A percentile compares a stretch with the other conserved stretches of the same genome.
phyloP scores from a whole-genome alignment of 1,140 invertebrate genomes.

The Hyphantria cunea region DNA sequence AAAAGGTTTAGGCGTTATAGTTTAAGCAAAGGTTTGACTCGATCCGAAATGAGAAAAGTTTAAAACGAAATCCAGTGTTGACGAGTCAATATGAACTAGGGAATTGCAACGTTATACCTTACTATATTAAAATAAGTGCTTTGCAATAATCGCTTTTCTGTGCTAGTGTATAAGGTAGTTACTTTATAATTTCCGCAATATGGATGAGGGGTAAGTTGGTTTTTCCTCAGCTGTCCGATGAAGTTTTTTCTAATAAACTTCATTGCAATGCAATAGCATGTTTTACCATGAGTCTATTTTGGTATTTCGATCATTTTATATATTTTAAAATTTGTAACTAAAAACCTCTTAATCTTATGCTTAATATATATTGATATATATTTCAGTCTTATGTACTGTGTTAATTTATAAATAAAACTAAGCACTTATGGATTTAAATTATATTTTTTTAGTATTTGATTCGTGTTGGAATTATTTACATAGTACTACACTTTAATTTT shows the following conservation, averaged over 20 bases:
- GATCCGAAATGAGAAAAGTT: slow-evolving; percentile 74
- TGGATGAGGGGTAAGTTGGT: slow-evolving; percentile 23
- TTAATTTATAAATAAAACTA: too few species aligned
- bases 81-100: slow-evolving; percentile 75
- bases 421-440: too few species aligned
- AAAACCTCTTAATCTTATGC: too few species aligned
- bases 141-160: slow-evolving; percentile 31
- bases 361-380: too few species aligned
- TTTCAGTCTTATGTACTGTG: too few species aligned
- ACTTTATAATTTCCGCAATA: slow-evolving; percentile 1
- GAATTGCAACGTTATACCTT: slow-evolving; percentile 45
- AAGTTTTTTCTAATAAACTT: slow-evolving; percentile 65
- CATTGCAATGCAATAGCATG: slow-evolving; percentile 5
- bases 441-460: too few species aligned
- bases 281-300: not conserved
- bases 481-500: too few species aligned
- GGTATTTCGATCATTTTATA: too few species aligned
- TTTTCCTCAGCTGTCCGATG: slow-evolving; percentile 54
- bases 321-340: too few species aligned
- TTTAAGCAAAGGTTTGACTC: slow-evolving; percentile 39
- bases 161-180: slow-evolving; percentile 13
- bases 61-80: slow-evolving; percentile 62
- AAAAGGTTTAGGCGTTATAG: slow-evolving; percentile 3
- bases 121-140: slow-evolving; percentile 3
- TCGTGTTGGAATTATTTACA: too few species aligned